Evolutionary conservation across 2,113 vertebrate species (phyloP).

Genomic region (Neogobius melanostomus): DNA sequence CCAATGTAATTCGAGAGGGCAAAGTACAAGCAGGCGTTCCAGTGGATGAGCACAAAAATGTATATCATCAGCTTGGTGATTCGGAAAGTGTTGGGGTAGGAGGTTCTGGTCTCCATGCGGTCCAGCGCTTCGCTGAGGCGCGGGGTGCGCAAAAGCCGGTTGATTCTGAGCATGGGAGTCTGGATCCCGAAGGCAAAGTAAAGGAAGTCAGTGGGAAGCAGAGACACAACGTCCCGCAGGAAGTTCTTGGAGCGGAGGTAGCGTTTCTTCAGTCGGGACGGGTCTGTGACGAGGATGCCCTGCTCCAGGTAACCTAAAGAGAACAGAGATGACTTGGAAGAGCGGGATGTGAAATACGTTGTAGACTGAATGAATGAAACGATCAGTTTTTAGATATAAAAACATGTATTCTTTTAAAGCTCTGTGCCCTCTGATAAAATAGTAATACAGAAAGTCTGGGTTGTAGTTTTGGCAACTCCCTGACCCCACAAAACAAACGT

Average conservation of each 20-base stretch:
- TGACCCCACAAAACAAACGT: too few relatives aligned
- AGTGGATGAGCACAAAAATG: slow-evolving; percentile 88
- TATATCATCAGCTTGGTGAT: slow-evolving; percentile 87
- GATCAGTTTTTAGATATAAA: too few relatives aligned
- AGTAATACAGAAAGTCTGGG: too few relatives aligned
- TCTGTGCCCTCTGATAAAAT: too few relatives aligned
- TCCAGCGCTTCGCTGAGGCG: slow-evolving; percentile 86
- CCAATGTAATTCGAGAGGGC: slow-evolving; percentile 83
- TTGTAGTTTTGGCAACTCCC: too few relatives aligned
- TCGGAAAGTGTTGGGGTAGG: slow-evolving; percentile 85
- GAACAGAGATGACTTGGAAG: background rate
- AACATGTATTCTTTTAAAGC: too few relatives aligned
- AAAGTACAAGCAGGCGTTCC: slow-evolving; percentile 90
- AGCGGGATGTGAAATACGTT: background rate
- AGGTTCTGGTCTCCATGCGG: slow-evolving; percentile 84
- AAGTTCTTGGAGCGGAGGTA: slow-evolving; percentile 81
- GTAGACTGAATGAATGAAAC: too few relatives aligned
- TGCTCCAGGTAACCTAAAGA: slow-evolving; percentile 85
- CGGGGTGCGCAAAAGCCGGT: slow-evolving; percentile 81
- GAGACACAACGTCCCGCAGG: slow-evolving; percentile 74
- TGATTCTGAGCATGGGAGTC: slow-evolving; percentile 77
- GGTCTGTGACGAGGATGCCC: slow-evolving; percentile 82
- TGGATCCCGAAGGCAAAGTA: slow-evolving; percentile 75
- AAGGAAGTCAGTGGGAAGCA: slow-evolving; percentile 85
- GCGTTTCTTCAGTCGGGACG: slow-evolving; percentile 54